Base-by-base conservation (phyloP, 2,888 invertebrate species). In the Rotaria socialis region DNA sequence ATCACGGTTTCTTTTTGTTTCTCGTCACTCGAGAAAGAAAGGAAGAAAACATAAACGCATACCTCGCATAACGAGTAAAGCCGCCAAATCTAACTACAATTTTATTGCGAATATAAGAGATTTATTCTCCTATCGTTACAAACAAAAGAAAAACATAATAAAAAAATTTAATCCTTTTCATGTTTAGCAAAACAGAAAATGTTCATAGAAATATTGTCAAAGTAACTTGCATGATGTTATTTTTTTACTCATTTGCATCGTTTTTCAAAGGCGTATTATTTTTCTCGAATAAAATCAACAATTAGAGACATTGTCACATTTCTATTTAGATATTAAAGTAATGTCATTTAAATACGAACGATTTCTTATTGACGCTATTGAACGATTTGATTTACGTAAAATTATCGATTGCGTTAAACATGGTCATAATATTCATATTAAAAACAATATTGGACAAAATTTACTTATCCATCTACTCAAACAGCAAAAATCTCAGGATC, bases 301-400 rank as follows among this genome's bases (percentile, higher is more conserved):
- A 67, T 35, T 35, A 35, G 16, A 67, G 67, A 67, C 35, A 35
- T 27, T 27, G 10, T 35, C 14, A 1, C 4, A 67, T 52, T 52
- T 52, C 16, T 52, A 11, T 52, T 52, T 52, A 52, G 4, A 16
- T 3, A 52, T 52, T 11, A 52, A 52, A 52, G 16, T 16, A 67
- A 67, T 67, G 67, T 67, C 67, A 35, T 67, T 67, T 27, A 67
- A 27, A 27, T 4, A 2, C 14, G 67, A 67, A 67, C 75, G 75
- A 43, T 80, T 47, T 80, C 75, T 80, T 47, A 80, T 80, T 47
- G 43, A 80, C 4, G 75, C 75, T 24, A 24, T 80, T n/a, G 75
- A 80, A 80, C 75, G 43, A 80, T 80, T 43, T 47, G 5, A 80
- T 24, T 7, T 47, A 43, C 22, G 14, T 47, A 80, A 47, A 80